Conservation (phyloP, 2,113 vertebrate genomes). For the Dipodomys ordii region DNA sequence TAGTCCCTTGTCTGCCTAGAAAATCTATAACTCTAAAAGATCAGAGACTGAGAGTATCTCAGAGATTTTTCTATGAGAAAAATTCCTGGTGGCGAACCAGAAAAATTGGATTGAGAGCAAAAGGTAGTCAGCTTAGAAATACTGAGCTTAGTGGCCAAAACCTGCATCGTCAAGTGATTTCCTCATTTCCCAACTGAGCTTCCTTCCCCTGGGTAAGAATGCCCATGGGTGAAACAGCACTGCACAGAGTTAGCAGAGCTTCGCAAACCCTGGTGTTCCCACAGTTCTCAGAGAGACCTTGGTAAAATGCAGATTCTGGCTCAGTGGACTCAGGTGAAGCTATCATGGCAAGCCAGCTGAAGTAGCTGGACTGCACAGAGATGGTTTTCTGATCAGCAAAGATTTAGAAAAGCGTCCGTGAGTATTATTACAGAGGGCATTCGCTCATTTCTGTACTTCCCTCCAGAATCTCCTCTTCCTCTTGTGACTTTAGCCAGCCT, state of each 20-base stretch:
- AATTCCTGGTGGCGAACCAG: neutral
- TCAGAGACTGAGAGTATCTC: neutral
- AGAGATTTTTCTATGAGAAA: neutral
- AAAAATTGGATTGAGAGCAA: neutral
- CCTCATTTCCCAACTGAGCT: neutral
- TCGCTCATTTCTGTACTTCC: neutral
- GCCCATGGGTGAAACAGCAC: neutral
- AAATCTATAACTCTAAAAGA: neutral
- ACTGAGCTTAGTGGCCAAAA: neutral
- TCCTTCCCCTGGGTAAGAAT: too few species aligned
- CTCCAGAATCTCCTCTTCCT: neutral
- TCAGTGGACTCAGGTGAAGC: neutral
- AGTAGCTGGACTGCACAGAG: rapidly evolving
- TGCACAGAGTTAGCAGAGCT: too few species aligned
- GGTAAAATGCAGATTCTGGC: neutral
- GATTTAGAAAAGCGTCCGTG: neutral
- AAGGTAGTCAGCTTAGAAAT: neutral
- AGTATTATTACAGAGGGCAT: neutral
- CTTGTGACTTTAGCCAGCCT: neutral
- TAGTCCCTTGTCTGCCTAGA: neutral
- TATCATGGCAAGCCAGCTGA: neutral
- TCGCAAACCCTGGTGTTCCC: neutral
- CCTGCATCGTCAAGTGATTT: neutral
- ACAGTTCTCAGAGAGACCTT: neutral
- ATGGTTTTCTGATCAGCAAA: neutral